phyloP scores from a whole-genome alignment of 2,888 invertebrate genomes.

The Drosophila hamatofila region DNA sequence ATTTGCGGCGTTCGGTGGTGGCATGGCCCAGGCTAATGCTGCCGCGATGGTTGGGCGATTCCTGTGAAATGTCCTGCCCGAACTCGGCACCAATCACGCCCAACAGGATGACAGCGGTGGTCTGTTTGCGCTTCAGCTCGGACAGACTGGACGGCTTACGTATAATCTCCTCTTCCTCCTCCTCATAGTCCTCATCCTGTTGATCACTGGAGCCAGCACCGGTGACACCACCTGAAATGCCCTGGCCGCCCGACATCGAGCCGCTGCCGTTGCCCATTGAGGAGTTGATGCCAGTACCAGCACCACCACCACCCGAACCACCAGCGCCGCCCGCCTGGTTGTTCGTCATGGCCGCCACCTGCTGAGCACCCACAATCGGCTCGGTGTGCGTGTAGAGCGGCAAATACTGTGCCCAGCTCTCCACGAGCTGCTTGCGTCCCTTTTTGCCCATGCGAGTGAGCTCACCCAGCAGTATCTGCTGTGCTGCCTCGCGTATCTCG shows the following conservation, averaged over 20 bases:
- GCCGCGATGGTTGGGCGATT: constrained; percentile 85
- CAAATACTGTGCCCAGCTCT: constrained; percentile 98
- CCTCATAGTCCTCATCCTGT: constrained; percentile 90
- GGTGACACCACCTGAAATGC: constrained; percentile 43
- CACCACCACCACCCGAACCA: constrained; percentile 58
- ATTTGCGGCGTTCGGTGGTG: constrained; percentile 87
- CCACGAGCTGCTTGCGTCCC: constrained; percentile 96
- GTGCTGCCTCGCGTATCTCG: constrained; percentile 98
- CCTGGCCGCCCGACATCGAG: constrained; percentile 34
- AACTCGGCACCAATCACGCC: constrained; percentile 99
- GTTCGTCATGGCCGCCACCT: constrained; percentile 58
- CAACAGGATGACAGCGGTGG: constrained; percentile 97
- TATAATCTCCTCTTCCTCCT: constrained; percentile 94
- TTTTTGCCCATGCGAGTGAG: constrained; percentile 90
- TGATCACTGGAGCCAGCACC: constrained; percentile 49
- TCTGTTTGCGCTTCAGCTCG: constrained; percentile 96
- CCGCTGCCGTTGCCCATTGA: constrained; percentile 31
- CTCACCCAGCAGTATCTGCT: constrained; percentile 97
- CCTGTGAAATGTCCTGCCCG: constrained; percentile 95
- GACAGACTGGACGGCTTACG: constrained; percentile 94
- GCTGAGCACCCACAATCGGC: constrained; percentile 89
- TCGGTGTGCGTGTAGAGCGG: constrained; percentile 94
- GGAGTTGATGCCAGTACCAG: constrained; percentile 18
- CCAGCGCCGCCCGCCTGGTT: constrained; percentile 43
- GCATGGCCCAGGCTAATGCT: constrained; percentile 47